phyloP scores from a whole-genome alignment of 92 coral and sea anemone genomes.

The Metridium senile region DNA sequence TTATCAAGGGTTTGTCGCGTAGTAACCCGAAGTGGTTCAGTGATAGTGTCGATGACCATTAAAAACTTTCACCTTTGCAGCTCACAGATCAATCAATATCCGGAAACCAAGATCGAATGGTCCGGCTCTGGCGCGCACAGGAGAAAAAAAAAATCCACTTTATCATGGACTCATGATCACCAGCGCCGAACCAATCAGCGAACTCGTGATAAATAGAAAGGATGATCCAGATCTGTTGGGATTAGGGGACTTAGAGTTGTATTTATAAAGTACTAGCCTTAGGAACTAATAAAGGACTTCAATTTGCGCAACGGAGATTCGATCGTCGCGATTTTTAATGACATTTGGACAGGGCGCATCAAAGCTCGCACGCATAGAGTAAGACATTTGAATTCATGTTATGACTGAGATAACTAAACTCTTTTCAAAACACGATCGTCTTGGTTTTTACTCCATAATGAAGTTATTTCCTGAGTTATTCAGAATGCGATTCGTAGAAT shows the following conservation, averaged over 20 bases:
- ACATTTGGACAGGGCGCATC: neutral
- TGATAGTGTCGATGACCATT: conserved; percentile 21
- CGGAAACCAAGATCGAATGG: conserved; percentile 30
- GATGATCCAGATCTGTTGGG: conserved; percentile 24
- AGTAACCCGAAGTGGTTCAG: conserved; percentile 8
- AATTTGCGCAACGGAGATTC: neutral
- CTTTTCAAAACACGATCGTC: neutral
- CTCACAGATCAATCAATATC: conserved; percentile 31
- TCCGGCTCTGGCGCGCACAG: conserved; percentile 19
- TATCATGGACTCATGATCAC: neutral
- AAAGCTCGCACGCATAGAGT: neutral
- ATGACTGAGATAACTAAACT: neutral
- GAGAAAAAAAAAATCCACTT: conserved; percentile 4
- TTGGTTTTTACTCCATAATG: too few species aligned
- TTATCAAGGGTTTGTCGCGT: neutral
- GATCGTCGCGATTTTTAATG: neutral
- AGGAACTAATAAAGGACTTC: conserved; percentile 11
- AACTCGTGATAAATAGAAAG: conserved; percentile 11
- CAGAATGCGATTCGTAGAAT: neutral
- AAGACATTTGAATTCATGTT: neutral
- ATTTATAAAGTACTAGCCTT: conserved; percentile 30
- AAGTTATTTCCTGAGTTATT: conserved; percentile 25
- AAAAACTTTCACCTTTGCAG: conserved; percentile 27
- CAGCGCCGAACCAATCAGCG: conserved; percentile 4
- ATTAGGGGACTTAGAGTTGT: conserved; percentile 24